Evolutionary conservation across 2,888 invertebrate species (phyloP), one percentile per base, ranked within the genome.

Genomic region (Rhabditoides inermis): DNA sequence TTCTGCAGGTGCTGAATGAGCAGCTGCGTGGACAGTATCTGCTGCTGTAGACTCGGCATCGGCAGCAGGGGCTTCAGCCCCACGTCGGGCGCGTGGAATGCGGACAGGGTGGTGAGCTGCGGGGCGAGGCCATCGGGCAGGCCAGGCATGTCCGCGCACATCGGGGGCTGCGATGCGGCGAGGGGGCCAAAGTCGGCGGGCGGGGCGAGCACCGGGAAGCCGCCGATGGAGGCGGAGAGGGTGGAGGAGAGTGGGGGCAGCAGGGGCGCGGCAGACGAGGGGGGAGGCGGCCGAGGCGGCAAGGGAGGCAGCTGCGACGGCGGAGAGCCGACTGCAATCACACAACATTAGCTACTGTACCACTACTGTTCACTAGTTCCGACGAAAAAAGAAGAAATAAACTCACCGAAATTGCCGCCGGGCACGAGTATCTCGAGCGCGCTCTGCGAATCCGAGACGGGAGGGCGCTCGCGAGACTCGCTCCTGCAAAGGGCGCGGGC

Each of bases 1-100:
- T 35, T 39, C 25, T 58, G 53, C 2, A 61, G 46, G n/a, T 60
- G 61, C 41, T 61, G 61, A 7, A 65, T 51, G 6, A 61, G 40
- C 2, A 61, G 53, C 37, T 56, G 58, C 6, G 63, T 59, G 30
- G 53, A 53, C 10, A 58, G 49, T 22, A 60, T 27, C 22, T 51
- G 55, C 26, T 42, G 42, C 42, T 42, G 51, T 40, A 7, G 53
- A 53, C 15, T 36, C 36, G 15, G 51, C 32, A 18, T 53, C 48
- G 1, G 52, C 45, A 12, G 39, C 40, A 12, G 53, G 26, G 23
- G 45, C 37, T 5, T 53, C 51, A 2, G 45, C 20, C 28, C 20
- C 28, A 49, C 40, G 25, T 51, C 45, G 55, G 36, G 22, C 2
- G 44, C 36, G 3, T 35, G 44, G 25, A 44, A 55, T 4, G 58